Conservation (phyloP, 2,888 invertebrate species). For the Didymodactylos carnosus region DNA sequence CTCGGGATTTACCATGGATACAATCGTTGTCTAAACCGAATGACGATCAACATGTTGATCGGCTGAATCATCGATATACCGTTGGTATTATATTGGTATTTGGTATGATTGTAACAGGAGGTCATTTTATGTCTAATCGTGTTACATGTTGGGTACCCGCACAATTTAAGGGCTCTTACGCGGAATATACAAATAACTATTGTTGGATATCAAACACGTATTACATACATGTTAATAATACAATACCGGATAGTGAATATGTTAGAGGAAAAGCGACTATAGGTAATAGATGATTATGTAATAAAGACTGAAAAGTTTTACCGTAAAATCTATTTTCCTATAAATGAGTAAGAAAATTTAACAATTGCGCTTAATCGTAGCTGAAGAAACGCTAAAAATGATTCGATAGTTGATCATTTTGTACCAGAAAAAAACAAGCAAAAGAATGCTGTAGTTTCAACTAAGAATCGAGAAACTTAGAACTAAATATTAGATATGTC, state of each 20-base stretch:
- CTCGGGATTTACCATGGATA: not conserved
- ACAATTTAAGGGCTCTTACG: slow-evolving; percentile 8
- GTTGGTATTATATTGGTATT: not conserved
- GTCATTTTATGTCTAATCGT: not conserved
- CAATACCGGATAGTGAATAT: slow-evolving; percentile 7
- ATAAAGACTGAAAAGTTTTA: no score
- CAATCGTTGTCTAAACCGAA: not conserved
- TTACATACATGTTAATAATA: slow-evolving; percentile 2
- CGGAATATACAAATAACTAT: slow-evolving; percentile 8
- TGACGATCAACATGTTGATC: not conserved
- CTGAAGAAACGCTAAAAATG: no score
- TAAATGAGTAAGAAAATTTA: no score
- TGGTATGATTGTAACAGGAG: not conserved
- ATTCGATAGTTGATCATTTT: no score
- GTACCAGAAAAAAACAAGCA: no score
- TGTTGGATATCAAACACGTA: slow-evolving; percentile 13
- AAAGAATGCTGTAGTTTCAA: no score
- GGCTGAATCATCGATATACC: not conserved
- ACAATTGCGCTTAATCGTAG: no score
- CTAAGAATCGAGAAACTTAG: no score
- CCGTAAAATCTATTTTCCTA: no score
- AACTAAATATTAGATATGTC: no score
- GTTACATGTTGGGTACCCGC: slow-evolving; percentile 6
- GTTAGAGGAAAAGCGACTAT: not conserved
- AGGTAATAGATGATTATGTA: no score